Evolutionary conservation across 2,888 invertebrate genomes (phyloP).

Genomic region (Mythimna pallens): DNA sequence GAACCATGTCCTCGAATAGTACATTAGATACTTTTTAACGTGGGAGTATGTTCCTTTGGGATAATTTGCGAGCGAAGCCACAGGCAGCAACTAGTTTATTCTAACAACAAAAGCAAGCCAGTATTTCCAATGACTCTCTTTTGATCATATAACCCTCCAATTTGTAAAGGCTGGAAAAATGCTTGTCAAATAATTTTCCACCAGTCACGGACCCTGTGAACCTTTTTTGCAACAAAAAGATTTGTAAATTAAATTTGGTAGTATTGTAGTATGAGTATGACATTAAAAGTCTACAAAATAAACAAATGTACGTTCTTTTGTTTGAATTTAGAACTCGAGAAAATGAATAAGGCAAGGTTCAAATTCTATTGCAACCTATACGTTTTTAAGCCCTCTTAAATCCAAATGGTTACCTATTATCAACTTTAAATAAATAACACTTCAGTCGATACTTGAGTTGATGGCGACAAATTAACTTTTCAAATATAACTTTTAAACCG

Average conservation of each 20-base stretch:
- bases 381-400: no score
- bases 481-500: no score
- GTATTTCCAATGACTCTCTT: constrained; percentile 19
- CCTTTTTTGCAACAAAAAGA: background rate
- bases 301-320: background rate
- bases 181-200: constrained; percentile 14
- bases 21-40: background rate
- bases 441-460: no score
- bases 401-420: no score
- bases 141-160: constrained; percentile 20
- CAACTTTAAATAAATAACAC: no score
- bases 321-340: background rate
- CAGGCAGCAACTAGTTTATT: background rate
- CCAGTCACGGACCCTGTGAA: constrained; percentile 1
- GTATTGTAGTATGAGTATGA: no score
- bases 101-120: constrained; percentile 15
- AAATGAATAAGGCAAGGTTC: background rate
- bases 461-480: no score
- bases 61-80: no score
- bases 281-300: background rate
- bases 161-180: constrained; percentile 3
- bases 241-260: background rate
- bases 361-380: no score
- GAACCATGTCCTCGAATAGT: no score
- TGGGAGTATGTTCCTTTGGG: background rate